Conservation (phyloP, 1,140 invertebrate genomes). For the Diprion similis region DNA sequence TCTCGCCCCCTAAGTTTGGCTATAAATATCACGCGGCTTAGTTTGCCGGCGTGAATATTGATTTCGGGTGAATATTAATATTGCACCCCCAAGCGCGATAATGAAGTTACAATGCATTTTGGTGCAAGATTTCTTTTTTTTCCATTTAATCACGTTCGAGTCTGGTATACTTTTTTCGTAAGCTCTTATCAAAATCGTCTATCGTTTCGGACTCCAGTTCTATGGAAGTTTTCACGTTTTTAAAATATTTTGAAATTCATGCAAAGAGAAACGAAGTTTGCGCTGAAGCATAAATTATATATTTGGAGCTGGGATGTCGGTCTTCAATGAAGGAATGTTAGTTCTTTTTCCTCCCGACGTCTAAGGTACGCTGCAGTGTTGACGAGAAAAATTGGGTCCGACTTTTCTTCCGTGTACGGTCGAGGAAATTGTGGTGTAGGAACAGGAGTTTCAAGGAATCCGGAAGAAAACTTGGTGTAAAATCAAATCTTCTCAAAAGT, state of each 20-base stretch:
- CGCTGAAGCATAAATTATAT: too few species aligned
- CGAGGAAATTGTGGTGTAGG: background rate
- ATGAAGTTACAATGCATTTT: too few species aligned
- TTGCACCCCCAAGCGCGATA: background rate
- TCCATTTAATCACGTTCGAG: too few species aligned
- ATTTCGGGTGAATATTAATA: background rate
- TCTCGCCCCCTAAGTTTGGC: background rate
- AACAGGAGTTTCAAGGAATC: background rate
- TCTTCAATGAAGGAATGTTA: background rate
- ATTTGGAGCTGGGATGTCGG: background rate
- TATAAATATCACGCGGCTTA: slow-evolving; percentile 2
- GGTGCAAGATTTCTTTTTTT: too few species aligned
- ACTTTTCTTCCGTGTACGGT: background rate
- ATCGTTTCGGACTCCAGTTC: too few species aligned
- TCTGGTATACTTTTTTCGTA: too few species aligned
- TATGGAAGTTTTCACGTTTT: too few species aligned
- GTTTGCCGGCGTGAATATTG: background rate
- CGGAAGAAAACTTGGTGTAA: background rate
- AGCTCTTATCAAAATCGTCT: too few species aligned
- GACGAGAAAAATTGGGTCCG: background rate
- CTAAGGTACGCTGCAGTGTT: background rate
- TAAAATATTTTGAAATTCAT: too few species aligned
- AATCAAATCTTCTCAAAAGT: background rate
- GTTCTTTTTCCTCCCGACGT: background rate
- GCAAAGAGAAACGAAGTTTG: too few species aligned